Evolutionary conservation across 2,113 vertebrate species (phyloP).

Genomic region (Rhizomys pruinosus): DNA sequence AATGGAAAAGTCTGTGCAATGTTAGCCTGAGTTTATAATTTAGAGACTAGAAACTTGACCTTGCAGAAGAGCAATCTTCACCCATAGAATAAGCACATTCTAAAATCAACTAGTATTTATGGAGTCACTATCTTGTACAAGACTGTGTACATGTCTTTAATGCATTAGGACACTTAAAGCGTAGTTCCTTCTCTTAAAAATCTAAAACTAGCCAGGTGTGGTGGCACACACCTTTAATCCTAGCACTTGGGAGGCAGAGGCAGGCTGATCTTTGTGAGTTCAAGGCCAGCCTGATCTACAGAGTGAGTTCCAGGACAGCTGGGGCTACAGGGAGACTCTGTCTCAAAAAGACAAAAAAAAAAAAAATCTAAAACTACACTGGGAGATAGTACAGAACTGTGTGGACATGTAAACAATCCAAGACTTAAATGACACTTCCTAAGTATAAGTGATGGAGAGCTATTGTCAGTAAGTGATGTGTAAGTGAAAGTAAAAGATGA

Average conservation of each 20-base stretch:
- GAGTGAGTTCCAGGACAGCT: too few relatives aligned
- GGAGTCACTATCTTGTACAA: background rate
- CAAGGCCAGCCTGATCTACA: too few relatives aligned
- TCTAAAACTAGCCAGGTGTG: too few relatives aligned
- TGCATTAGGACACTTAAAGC: background rate
- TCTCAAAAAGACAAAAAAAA: too few relatives aligned
- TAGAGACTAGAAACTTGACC: conserved; percentile 46
- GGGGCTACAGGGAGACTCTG: too few relatives aligned
- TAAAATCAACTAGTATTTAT: conserved; percentile 39
- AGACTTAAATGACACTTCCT: background rate
- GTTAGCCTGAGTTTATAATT: conserved; percentile 17
- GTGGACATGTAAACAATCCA: background rate
- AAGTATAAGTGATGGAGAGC: background rate
- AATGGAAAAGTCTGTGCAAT: conserved; percentile 57
- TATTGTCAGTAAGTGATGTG: background rate
- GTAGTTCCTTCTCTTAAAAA: background rate
- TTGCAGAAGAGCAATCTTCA: conserved; percentile 34
- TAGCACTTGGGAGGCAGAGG: too few relatives aligned
- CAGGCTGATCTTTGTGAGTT: too few relatives aligned
- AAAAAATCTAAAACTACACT: background rate
- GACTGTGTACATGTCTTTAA: too few relatives aligned
- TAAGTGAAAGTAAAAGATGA: conserved; percentile 7
- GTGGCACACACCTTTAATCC: too few relatives aligned
- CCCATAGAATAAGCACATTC: background rate
- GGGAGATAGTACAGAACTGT: background rate